These are phyloP conservation scores for Greenwoodochromis staneri DNA, from an alignment of 2,113 vertebrate genomes.

Conservation along the genomic window DNA sequence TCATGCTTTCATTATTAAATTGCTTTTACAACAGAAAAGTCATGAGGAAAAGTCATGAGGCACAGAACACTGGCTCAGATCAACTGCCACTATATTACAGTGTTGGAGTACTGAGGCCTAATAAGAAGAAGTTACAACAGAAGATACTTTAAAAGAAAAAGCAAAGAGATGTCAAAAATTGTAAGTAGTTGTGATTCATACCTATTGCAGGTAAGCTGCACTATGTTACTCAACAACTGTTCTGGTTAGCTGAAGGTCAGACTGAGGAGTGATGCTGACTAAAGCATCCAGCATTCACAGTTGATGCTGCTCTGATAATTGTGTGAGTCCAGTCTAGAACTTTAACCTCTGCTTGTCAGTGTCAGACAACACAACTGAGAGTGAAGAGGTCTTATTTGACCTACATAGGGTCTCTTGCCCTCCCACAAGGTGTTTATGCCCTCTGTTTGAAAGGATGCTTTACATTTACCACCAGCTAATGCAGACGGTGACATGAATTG, in stretches of 20 bases:
- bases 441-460: slow-evolving; percentile 29
- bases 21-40: neutral
- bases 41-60: neutral
- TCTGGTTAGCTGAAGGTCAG: neutral
- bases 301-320: neutral
- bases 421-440: neutral
- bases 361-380: neutral
- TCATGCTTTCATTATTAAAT: neutral
- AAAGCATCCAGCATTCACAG: neutral
- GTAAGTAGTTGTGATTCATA: neutral
- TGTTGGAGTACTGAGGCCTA: neutral
- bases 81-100: neutral
- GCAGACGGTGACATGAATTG: slow-evolving; percentile 53
- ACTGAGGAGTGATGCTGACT: neutral
- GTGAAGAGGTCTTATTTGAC: slow-evolving; percentile 13
- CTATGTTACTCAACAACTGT: neutral
- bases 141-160: neutral
- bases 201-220: neutral
- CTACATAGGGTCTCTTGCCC: neutral
- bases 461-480: slow-evolving; percentile 44
- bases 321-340: neutral
- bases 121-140: neutral
- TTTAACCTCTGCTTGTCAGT: neutral
- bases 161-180: neutral
- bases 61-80: neutral